These are phyloP conservation scores for Chloebia gouldiae DNA, from an alignment of 2,113 vertebrate genomes.

Conservation along the genomic window DNA sequence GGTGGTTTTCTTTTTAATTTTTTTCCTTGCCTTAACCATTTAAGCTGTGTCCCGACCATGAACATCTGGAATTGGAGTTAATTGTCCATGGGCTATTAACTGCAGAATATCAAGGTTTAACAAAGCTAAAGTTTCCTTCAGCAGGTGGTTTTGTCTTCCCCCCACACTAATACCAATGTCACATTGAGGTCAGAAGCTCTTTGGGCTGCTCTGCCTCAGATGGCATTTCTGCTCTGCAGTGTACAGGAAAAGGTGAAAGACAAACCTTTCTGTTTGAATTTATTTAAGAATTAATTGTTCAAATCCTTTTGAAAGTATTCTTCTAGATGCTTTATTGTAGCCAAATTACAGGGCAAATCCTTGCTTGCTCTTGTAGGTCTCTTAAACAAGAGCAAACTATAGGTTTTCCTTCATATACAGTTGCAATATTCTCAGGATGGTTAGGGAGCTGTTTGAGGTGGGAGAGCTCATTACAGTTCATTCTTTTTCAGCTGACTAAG, in stretches of 20 bases:
- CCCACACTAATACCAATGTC: background rate
- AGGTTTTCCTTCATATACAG: background rate
- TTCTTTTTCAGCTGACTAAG: background rate
- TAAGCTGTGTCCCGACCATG: background rate
- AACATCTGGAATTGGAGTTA: background rate
- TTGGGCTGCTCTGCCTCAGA: background rate
- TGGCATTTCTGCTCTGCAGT: background rate
- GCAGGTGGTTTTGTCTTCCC: background rate
- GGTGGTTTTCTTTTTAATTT: background rate
- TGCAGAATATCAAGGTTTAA: constrained; percentile 7
- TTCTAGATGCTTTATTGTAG: background rate
- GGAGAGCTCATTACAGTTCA: background rate
- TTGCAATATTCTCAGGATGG: background rate
- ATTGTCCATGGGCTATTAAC: background rate
- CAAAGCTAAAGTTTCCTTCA: background rate
- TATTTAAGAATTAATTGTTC: background rate
- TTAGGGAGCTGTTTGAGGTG: background rate
- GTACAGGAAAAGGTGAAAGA: background rate
- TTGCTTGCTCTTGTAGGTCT: background rate
- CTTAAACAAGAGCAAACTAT: background rate
- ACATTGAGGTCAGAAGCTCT: background rate
- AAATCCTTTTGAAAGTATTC: background rate
- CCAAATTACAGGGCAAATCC: background rate
- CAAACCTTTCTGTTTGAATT: background rate
- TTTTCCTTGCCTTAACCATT: background rate